phyloP scores from a whole-genome alignment of 2,113 vertebrate genomes.

The Psophia crepitans region DNA sequence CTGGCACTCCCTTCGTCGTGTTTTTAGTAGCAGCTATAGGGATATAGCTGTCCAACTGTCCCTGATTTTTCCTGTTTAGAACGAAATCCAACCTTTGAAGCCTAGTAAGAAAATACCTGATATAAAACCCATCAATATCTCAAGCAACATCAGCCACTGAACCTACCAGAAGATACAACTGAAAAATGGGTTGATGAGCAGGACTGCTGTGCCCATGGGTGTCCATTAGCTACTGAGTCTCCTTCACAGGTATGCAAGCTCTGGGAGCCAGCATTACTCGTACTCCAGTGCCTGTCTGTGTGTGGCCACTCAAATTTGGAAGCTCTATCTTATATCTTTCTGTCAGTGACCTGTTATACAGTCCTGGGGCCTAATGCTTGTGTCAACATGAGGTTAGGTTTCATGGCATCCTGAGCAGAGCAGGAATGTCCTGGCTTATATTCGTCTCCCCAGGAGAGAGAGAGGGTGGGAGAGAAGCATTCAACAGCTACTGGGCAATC shows the following conservation, averaged over 20 bases:
- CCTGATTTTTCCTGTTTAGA: background rate
- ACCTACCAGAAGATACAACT: background rate
- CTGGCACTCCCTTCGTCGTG: background rate
- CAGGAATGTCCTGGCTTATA: constrained; percentile 59
- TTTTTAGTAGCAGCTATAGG: background rate
- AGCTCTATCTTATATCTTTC: constrained; percentile 59
- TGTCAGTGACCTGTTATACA: constrained; percentile 67
- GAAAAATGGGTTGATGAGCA: background rate
- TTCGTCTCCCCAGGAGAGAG: constrained; percentile 40
- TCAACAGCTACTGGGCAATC: constrained; percentile 53
- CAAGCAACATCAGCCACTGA: background rate
- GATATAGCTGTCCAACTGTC: background rate
- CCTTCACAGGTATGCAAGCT: background rate
- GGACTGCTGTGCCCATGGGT: background rate
- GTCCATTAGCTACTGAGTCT: background rate
- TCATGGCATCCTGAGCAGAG: constrained; percentile 57
- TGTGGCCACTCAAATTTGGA: constrained; percentile 60
- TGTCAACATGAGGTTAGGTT: constrained; percentile 72
- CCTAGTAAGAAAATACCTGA: background rate
- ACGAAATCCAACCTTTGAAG: background rate
- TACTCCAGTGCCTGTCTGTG: constrained; percentile 43
- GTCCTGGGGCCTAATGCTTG: constrained; percentile 64
- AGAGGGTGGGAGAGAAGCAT: constrained; percentile 8
- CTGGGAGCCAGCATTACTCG: background rate
- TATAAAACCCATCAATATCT: background rate